Evolutionary conservation across 2,797 vertebrate genomes (phyloP).

Genomic region (Masticophis lateralis): DNA sequence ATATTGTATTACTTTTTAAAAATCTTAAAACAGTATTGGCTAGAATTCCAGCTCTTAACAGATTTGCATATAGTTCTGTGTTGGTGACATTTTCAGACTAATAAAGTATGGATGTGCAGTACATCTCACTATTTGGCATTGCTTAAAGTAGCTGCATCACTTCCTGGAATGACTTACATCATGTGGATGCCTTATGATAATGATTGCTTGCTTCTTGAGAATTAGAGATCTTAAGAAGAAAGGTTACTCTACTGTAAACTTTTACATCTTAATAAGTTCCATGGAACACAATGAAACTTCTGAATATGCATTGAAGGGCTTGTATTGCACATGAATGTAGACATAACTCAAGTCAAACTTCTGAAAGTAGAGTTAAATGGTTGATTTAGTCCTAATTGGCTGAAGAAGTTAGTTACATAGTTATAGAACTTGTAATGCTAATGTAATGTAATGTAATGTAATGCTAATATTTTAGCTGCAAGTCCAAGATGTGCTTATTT

Average conservation of each 20-base stretch:
- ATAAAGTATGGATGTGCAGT: not conserved
- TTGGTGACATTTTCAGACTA: not conserved
- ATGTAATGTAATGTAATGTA: too few species aligned
- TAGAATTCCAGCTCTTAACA: not conserved
- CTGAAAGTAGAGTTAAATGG: not conserved
- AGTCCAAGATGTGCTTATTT: conserved; percentile 34
- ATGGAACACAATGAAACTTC: not conserved
- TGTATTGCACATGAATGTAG: not conserved
- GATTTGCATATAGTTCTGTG: not conserved
- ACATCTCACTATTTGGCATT: not conserved
- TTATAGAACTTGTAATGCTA: not conserved
- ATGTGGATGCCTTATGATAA: not conserved
- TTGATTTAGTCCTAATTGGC: not conserved
- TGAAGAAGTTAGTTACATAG: not conserved
- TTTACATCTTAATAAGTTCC: not conserved
- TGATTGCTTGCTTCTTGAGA: not conserved
- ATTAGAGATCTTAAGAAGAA: not conserved
- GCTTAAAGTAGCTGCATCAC: not conserved
- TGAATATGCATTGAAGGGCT: not conserved
- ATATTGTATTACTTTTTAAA: not conserved
- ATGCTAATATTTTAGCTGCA: not conserved
- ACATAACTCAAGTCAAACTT: not conserved
- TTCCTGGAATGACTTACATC: not conserved
- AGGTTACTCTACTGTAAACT: not conserved
- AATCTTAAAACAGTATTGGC: not conserved